Conservation (phyloP, 2,797 vertebrate genomes). For the Lithobates sylvaticus region DNA sequence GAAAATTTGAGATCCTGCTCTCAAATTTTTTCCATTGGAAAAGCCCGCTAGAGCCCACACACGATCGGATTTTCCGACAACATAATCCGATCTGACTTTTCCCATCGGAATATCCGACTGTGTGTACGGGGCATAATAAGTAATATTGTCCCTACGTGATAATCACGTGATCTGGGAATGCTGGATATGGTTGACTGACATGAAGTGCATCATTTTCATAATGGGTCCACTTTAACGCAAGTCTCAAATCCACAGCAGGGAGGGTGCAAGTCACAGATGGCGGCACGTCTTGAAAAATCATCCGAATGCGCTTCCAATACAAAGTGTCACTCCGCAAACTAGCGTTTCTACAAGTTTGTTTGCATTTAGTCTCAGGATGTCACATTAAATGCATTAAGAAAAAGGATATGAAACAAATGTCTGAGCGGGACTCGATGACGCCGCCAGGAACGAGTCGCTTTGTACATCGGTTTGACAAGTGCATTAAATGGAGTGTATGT, state of each 20-base stretch:
- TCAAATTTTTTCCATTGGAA: no score
- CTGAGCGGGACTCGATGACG: constrained; percentile 30
- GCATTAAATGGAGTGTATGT: constrained; percentile 47
- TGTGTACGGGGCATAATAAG: no score
- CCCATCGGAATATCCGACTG: no score
- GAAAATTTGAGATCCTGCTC: no score
- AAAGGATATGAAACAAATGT: constrained; percentile 45
- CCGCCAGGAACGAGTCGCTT: constrained; percentile 11
- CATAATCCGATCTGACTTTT: no score
- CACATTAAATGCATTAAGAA: constrained; percentile 50
- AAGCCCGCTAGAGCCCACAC: no score
- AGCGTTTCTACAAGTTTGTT: constrained; percentile 16
- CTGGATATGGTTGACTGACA: no score
- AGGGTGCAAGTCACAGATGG: background rate
- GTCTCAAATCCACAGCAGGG: background rate
- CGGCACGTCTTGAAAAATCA: constrained; percentile 23
- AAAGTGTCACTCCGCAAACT: constrained; percentile 1
- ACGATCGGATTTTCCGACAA: no score
- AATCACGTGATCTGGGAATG: no score
- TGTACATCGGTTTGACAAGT: constrained; percentile 52
- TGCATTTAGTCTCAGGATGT: constrained; percentile 44
- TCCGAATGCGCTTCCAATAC: background rate
- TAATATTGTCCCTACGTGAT: no score
- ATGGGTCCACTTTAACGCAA: background rate
- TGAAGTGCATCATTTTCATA: no score